phyloP scores from a whole-genome alignment of 23 tunicate genomes.

The Halocynthia roretzi region DNA sequence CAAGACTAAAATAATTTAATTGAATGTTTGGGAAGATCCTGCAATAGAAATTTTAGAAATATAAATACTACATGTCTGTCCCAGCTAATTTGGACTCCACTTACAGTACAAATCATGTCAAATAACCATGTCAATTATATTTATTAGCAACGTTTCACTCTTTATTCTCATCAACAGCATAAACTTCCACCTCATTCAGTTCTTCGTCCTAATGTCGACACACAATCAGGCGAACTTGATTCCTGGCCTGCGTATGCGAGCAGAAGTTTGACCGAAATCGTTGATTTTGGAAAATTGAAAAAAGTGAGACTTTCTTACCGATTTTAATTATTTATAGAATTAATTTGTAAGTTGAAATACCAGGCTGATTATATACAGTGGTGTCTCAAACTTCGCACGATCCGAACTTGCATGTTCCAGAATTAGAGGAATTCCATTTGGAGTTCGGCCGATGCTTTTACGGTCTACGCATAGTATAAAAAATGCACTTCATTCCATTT shows the following conservation, averaged over 20 bases:
- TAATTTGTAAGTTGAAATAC: no score
- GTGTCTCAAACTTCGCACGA: not conserved
- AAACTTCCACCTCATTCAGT: constrained; percentile 50
- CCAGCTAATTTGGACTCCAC: no score
- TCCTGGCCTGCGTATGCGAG: constrained; percentile 98
- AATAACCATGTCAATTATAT: no score
- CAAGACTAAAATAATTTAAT: no score
- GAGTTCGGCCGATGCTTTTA: not conserved
- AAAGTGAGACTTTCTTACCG: constrained; percentile 1
- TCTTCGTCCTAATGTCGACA: constrained; percentile 70
- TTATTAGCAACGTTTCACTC: no score
- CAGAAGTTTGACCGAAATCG: constrained; percentile 54
- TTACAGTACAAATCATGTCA: no score
- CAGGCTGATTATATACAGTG: no score
- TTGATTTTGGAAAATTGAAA: constrained; percentile 29
- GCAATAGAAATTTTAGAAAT: no score
- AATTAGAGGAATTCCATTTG: no score
- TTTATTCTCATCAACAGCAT: constrained; percentile 46
- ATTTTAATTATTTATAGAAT: not conserved
- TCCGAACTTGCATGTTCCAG: not conserved
- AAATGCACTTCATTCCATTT: not conserved
- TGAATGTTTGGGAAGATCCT: no score
- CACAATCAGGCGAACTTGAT: constrained; percentile 77
- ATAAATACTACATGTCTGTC: no score
- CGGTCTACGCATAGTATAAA: not conserved